phyloP scores from a whole-genome alignment of 2,888 invertebrate species.

The Tetanocera ferruginea region DNA sequence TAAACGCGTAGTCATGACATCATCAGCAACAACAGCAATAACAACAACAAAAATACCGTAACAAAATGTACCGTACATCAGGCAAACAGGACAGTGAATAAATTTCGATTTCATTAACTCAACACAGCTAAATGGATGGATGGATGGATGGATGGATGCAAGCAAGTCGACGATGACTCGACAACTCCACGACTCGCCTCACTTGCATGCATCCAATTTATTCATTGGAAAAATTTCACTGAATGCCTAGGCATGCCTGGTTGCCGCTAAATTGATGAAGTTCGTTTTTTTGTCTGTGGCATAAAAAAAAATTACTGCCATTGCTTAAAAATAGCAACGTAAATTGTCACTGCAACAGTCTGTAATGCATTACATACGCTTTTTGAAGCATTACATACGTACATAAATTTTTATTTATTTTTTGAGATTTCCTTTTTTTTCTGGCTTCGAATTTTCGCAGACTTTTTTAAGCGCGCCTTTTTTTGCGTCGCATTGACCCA shows the following conservation, averaged over 20 bases:
- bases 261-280: too few relatives aligned
- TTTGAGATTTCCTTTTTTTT: background rate
- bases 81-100: conserved; percentile 8
- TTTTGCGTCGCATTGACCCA: background rate
- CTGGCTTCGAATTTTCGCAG: background rate
- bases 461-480: background rate
- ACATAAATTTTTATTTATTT: background rate
- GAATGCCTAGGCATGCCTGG: too few relatives aligned
- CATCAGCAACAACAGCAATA: conserved; percentile 37
- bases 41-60: background rate
- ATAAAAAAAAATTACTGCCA: background rate
- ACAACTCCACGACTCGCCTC: background rate
- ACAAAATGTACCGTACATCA: background rate
- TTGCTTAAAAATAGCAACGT: background rate
- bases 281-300: too few relatives aligned
- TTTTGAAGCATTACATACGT: background rate
- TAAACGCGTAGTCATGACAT: conserved; percentile 12
- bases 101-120: conserved; percentile 37
- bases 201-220: background rate
- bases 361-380: background rate
- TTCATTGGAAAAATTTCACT: background rate
- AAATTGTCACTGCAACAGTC: background rate
- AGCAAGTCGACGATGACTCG: background rate
- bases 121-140: background rate
- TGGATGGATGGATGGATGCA: background rate